phyloP scores from a whole-genome alignment of 1,140 invertebrate species.

The Euura lappo region DNA sequence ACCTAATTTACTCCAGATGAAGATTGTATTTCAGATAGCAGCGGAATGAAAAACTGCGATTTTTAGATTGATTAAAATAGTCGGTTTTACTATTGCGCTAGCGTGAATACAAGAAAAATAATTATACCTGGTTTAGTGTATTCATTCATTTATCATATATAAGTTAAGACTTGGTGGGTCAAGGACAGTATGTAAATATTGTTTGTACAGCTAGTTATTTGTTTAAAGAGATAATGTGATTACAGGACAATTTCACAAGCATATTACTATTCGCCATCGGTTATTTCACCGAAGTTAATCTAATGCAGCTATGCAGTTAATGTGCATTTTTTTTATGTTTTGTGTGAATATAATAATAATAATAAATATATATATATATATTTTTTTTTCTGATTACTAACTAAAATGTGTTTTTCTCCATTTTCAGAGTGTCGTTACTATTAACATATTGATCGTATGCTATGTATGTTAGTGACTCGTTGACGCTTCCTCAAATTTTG shows the following conservation, averaged over 20 bases:
- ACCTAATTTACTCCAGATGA: background rate
- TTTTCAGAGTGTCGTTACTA: background rate
- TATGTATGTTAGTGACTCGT: background rate
- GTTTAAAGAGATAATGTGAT: background rate
- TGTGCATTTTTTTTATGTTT: background rate
- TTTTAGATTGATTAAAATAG: too few species aligned
- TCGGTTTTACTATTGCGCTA: too few species aligned
- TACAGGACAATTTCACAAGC: conserved; percentile 5
- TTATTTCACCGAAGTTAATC: background rate
- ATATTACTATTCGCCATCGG: background rate
- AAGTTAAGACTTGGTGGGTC: background rate
- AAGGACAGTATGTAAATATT: background rate
- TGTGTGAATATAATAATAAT: background rate
- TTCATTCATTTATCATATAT: background rate
- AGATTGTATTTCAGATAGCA: conserved; percentile 3
- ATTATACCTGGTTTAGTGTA: background rate
- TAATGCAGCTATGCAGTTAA: conserved; percentile 5
- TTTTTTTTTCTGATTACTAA: background rate
- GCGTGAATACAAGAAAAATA: background rate
- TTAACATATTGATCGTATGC: background rate
- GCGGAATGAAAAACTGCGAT: background rate
- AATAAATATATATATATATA: background rate
- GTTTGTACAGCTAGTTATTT: background rate
- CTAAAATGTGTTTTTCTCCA: background rate
- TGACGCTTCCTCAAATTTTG: too few species aligned